phyloP scores from a whole-genome alignment of 2,797 vertebrate species.

The Alauda arvensis region DNA sequence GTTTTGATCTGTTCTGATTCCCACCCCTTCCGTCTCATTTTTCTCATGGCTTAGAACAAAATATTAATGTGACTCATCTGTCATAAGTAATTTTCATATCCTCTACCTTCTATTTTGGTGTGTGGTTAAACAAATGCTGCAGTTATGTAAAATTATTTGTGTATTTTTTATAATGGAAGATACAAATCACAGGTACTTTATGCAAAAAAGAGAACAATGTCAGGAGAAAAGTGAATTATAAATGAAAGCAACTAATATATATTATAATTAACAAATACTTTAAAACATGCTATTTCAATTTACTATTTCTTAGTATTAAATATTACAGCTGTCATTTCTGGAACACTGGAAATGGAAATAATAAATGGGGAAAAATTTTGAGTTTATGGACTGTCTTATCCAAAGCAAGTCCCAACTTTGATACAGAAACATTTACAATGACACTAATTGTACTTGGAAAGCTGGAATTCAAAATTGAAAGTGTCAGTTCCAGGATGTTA shows the following conservation, averaged over 20 bases:
- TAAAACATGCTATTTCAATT: not conserved
- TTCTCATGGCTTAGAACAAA: constrained; percentile 41
- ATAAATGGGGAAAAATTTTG: not conserved
- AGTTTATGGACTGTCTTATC: not conserved
- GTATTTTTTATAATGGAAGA: not conserved
- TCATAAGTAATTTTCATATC: constrained; percentile 48
- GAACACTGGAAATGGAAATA: not conserved
- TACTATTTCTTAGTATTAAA: not conserved
- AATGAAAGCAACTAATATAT: not conserved
- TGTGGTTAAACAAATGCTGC: not conserved
- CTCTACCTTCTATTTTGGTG: constrained; percentile 1
- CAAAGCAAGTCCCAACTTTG: not conserved
- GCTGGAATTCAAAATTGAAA: not conserved
- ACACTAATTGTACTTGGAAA: not conserved
- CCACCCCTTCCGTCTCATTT: constrained; percentile 32
- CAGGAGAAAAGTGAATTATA: not conserved
- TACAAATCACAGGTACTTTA: not conserved
- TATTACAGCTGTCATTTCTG: not conserved
- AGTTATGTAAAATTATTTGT: constrained; percentile 5
- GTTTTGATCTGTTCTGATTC: constrained; percentile 37
- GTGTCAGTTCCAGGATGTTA: not conserved
- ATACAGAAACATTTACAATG: constrained; percentile 2
- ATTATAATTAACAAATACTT: not conserved
- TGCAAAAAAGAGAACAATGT: not conserved
- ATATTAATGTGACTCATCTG: constrained; percentile 53